A percentile compares a stretch with the other conserved stretches of the same genome.
Evolutionary conservation across 2,113 vertebrate genomes (phyloP).

Genomic region (Lycaon pictus): DNA sequence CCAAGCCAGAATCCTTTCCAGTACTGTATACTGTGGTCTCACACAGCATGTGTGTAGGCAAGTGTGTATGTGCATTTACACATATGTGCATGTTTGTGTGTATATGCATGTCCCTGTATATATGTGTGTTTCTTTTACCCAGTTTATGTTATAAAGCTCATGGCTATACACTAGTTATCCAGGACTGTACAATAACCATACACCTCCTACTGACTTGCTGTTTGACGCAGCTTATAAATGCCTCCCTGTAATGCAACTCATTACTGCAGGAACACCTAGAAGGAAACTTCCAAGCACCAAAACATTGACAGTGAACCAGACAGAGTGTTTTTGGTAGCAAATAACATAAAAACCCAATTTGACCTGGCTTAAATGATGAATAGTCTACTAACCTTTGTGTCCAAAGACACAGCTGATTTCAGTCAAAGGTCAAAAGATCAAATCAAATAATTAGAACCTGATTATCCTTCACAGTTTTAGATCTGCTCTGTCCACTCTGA

Average conservation of each 20-base stretch:
- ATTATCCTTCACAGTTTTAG: too few relatives aligned
- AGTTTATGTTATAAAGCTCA: neutral
- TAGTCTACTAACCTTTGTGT: too few relatives aligned
- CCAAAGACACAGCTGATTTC: too few relatives aligned
- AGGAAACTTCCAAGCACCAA: neutral
- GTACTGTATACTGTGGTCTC: neutral
- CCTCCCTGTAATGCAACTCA: neutral
- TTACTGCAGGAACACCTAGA: neutral
- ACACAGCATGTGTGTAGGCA: neutral
- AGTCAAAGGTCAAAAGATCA: neutral
- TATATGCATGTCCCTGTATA: too few relatives aligned
- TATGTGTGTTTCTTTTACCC: neutral
- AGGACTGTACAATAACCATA: fast-evolving
- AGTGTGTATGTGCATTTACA: neutral
- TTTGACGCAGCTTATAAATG: too few relatives aligned
- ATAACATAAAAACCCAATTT: fast-evolving
- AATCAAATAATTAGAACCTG: neutral
- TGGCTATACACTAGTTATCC: fast-evolving
- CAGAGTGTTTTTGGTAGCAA: neutral
- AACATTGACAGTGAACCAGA: neutral
- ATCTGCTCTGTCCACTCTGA: neutral
- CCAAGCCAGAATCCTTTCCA: neutral
- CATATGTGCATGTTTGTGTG: neutral
- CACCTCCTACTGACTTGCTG: neutral
- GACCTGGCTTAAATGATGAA: neutral